Base-by-base conservation (phyloP, 1,140 invertebrate genomes). In the Oncopeltus fasciatus region DNA sequence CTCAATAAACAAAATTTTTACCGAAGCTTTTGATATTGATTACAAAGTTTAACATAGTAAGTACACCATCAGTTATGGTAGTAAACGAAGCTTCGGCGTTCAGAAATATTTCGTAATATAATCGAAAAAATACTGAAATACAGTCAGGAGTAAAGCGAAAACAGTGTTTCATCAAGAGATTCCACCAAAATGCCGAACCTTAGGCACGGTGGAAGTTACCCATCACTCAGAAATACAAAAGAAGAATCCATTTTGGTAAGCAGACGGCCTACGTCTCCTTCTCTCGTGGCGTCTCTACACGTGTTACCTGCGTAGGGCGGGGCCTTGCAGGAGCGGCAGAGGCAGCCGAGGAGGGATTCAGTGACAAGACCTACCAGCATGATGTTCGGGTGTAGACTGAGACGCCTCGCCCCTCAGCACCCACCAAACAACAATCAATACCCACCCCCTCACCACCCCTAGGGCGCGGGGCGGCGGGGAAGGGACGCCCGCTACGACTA, bases 331-430 rank as follows among this genome's bases (percentile, higher is more conserved):
- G 86, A 86, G 74, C 88, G 86, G 78, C 87, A 91, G 77, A 91
- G 90, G 79, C 87, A 91, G 79, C 88, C 85, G 81, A 90, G 80
- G 72, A 91, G 85, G 69, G 87, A 89, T 74, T 90, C 86, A 73
- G 85, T 83, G 71, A 91, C 85, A 69, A 90, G 80, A 75, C 81
- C 84, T 78, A 90, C 86, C 76, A 90, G 76, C 87, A 91, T 90
- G 67, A 74, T 81, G 75, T 69, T 69, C 69, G 69, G 56, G 31
- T 38, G 33, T 27, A 16, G 33, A 62, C 60, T 61, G 60, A 47
- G 27, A 21, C 60, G 28, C 49, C 60, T 38, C 58, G n/a, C 43
- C 27, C 46, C 60, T 47, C 12, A 26, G 43, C 28, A 16, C 28
- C 46, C 29, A 11, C 18, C 20, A 18, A 46, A n/a, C n/a, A n/a